These are phyloP conservation scores for Microhierax caerulescens DNA, from an alignment of 2,797 vertebrate genomes.

Conservation along the genomic window DNA sequence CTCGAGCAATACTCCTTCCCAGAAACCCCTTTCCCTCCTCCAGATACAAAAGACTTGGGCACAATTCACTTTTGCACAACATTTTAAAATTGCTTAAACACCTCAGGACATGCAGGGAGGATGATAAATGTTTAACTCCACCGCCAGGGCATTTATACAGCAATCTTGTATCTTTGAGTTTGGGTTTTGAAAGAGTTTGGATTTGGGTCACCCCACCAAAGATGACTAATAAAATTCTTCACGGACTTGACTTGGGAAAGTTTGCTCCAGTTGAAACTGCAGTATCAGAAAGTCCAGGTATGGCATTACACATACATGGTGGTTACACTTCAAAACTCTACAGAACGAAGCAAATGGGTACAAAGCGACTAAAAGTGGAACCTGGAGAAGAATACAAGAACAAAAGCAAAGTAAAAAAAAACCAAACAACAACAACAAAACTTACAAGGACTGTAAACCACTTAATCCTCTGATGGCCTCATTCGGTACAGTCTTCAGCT, in stretches of 20 bases:
- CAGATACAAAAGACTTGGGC: background rate
- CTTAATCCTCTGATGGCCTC: conserved; percentile 89
- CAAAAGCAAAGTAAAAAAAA: background rate
- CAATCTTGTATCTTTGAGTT: background rate
- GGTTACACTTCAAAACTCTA: background rate
- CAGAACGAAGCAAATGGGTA: accelerated
- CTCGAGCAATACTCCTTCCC: background rate
- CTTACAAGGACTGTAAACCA: conserved; percentile 95
- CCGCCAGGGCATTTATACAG: background rate
- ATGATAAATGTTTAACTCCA: background rate
- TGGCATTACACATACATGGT: background rate
- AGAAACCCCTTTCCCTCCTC: background rate
- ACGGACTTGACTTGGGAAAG: background rate
- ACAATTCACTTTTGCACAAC: conserved; percentile 3
- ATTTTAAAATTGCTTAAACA: background rate
- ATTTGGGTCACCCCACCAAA: background rate
- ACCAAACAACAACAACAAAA: too few species aligned
- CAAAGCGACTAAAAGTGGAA: background rate
- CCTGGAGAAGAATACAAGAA: background rate
- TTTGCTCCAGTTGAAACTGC: background rate
- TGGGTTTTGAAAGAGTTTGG: background rate
- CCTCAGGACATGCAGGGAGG: background rate
- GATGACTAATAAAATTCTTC: background rate
- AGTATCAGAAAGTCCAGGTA: background rate
- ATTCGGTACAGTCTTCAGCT: conserved; percentile 93